Evolutionary conservation across 1,140 invertebrate genomes (phyloP).

Genomic region (Tetraneura akinire): DNA sequence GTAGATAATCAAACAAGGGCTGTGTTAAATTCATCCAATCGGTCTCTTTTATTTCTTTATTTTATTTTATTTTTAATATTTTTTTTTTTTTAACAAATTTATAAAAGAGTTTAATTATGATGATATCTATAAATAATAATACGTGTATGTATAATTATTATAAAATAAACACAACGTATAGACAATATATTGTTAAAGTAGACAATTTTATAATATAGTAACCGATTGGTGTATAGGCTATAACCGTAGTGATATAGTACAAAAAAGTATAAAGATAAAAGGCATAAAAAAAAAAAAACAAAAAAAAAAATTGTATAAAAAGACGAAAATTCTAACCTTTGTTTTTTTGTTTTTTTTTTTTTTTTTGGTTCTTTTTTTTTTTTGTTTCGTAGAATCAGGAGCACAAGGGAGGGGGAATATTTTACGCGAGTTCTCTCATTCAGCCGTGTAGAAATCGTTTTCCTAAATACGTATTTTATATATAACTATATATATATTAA

Average conservation of each 20-base stretch:
- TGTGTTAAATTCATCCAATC: conserved; percentile 51
- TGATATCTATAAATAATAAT: conserved; percentile 2
- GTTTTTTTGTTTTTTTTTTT: conserved; percentile 16
- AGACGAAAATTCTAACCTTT: not conserved
- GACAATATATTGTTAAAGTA: conserved; percentile 47
- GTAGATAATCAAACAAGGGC: conserved; percentile 51
- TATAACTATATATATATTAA: too few species aligned
- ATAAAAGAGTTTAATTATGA: conserved; percentile 33
- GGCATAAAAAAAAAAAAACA: too few species aligned
- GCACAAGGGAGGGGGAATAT: conserved; percentile 25
- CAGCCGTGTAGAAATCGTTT: not conserved
- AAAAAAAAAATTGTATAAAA: not conserved
- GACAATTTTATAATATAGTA: conserved; percentile 38
- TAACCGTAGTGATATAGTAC: conserved; percentile 47
- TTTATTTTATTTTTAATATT: not conserved
- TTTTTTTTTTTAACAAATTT: not conserved
- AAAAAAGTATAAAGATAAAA: too few species aligned
- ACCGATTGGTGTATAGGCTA: conserved; percentile 33
- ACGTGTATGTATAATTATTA: conserved; percentile 24
- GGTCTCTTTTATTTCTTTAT: conserved; percentile 23
- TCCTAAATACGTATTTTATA: not conserved
- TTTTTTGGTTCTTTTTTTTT: conserved; percentile 4
- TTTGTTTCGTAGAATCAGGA: conserved; percentile 25
- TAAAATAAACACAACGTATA: conserved; percentile 43
- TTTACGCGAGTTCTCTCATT: conserved; percentile 26